A percentile compares a stretch with the other conserved stretches of the same genome.
Conservation (phyloP, 2,888 invertebrate genomes). For the Elmis aenea region DNA sequence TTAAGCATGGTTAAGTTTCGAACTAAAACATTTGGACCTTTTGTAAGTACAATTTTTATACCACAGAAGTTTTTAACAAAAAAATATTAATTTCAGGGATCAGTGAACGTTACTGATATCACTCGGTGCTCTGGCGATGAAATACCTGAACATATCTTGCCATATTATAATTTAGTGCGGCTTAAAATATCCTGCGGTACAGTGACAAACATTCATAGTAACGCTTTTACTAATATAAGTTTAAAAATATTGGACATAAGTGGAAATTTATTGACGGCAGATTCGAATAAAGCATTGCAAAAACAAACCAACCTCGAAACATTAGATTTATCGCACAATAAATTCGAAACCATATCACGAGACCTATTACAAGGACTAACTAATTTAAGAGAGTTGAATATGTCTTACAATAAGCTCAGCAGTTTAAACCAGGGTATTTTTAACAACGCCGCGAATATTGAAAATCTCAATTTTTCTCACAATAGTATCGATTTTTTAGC, state of each 20-base stretch:
- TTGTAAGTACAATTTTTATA: too few relatives aligned
- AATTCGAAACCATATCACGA: constrained; percentile 19
- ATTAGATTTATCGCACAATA: constrained; percentile 23
- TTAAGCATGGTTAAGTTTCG: too few relatives aligned
- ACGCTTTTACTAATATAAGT: constrained; percentile 20
- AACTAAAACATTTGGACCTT: too few relatives aligned
- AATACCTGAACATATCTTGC: constrained; percentile 13
- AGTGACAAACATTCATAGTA: constrained; percentile 13
- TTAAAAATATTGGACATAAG: constrained; percentile 20
- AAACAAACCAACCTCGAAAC: constrained; percentile 13
- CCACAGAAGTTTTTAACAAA: too few relatives aligned
- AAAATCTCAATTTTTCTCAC: too few relatives aligned
- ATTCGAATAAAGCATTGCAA: constrained; percentile 22
- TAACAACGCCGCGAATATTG: too few relatives aligned
- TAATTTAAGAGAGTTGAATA: constrained; percentile 19
- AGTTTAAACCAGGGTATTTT: not conserved
- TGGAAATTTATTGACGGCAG: constrained; percentile 17
- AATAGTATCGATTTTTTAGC: too few relatives aligned
- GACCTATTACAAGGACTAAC: constrained; percentile 21
- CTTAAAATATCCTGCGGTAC: constrained; percentile 20
- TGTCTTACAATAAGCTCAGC: constrained; percentile 20
- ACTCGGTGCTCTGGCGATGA: too few relatives aligned
- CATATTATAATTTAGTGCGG: constrained; percentile 19
- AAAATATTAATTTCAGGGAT: too few relatives aligned
- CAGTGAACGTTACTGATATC: too few relatives aligned